Percentiles rank a stretch among this genome's conserved stretches.
Evolutionary conservation across 1,140 invertebrate genomes (phyloP).

Genomic region (Dreissena polymorpha): DNA sequence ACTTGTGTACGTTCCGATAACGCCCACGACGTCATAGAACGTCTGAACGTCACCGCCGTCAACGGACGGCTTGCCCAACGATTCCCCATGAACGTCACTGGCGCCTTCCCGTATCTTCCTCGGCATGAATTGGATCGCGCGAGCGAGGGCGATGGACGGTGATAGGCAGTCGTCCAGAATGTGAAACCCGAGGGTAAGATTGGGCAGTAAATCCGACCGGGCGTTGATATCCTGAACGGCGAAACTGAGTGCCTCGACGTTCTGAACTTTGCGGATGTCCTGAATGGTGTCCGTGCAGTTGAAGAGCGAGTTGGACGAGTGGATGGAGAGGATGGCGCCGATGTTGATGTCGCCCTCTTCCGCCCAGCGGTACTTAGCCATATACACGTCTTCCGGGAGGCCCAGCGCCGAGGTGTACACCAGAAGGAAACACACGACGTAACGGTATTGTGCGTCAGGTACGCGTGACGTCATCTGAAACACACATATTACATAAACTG

Average conservation of each 20-base stretch:
- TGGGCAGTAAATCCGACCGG: conserved; percentile 49
- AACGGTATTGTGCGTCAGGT: no score
- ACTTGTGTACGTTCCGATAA: conserved; percentile 64
- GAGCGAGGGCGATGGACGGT: conserved; percentile 56
- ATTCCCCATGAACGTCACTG: not conserved
- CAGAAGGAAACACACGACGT: no score
- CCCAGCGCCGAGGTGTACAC: not conserved
- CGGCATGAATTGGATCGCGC: conserved; percentile 67
- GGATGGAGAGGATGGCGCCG: conserved; percentile 61
- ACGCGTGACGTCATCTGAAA: no score
- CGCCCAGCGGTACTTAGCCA: conserved; percentile 29
- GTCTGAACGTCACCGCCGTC: conserved; percentile 1
- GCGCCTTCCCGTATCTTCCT: not conserved
- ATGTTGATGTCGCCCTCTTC: conserved; percentile 61
- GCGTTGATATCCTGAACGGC: conserved; percentile 61
- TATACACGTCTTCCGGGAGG: conserved; percentile 54
- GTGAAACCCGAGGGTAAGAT: conserved; percentile 58
- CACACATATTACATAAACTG: no score
- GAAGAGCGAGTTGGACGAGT: conserved; percentile 38
- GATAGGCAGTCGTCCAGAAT: conserved; percentile 63
- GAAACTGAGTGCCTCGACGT: conserved; percentile 59
- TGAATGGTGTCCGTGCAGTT: conserved; percentile 48
- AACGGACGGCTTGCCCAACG: not conserved
- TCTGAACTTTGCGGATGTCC: conserved; percentile 49
- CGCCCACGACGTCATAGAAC: conserved; percentile 66